Percentiles rank a stretch among this genome's conserved stretches.
Conservation (phyloP, 2,888 invertebrate genomes). For the Epiblema foenella region DNA sequence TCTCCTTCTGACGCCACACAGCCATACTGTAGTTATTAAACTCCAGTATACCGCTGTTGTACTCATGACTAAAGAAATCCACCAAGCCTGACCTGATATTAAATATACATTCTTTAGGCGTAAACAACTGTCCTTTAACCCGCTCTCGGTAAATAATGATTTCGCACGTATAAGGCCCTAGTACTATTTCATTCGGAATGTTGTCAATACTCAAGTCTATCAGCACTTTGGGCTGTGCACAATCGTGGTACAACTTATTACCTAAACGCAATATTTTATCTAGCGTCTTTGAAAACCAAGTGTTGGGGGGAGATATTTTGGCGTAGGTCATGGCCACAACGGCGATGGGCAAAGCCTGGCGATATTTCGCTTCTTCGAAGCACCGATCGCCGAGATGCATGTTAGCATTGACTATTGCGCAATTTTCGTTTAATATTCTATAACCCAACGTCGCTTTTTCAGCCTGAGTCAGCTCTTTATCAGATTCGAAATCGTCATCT, state of each 20-base stretch:
- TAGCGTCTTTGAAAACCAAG: slow-evolving; percentile 84
- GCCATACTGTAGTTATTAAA: slow-evolving; percentile 85
- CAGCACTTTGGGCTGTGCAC: slow-evolving; percentile 75
- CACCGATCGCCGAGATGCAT: slow-evolving; percentile 85
- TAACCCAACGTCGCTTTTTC: slow-evolving; percentile 83
- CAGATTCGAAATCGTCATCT: slow-evolving; percentile 79
- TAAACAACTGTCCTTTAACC: slow-evolving; percentile 76
- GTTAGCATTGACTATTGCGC: slow-evolving; percentile 84
- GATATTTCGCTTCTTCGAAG: slow-evolving; percentile 84
- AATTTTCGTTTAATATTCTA: slow-evolving; percentile 81
- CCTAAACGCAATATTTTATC: slow-evolving; percentile 85
- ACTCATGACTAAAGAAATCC: slow-evolving; percentile 82
- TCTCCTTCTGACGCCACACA: slow-evolving; percentile 86
- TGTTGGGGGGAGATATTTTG: slow-evolving; percentile 86
- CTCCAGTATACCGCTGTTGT: slow-evolving; percentile 82
- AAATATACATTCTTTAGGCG: slow-evolving; percentile 80
- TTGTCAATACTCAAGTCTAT: slow-evolving; percentile 81
- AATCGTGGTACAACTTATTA: slow-evolving; percentile 84
- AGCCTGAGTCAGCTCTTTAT: slow-evolving; percentile 74
- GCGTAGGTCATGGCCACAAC: slow-evolving; percentile 86
- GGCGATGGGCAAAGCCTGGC: slow-evolving; percentile 86
- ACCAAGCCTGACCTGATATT: slow-evolving; percentile 78
- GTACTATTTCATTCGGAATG: slow-evolving; percentile 82
- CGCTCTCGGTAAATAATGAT: slow-evolving; percentile 84
- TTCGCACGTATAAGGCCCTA: slow-evolving; percentile 85